Evolutionary conservation across 2,888 invertebrate genomes (phyloP), one percentile per base, ranked within the genome.

Genomic region (Petrophora chlorosata): DNA sequence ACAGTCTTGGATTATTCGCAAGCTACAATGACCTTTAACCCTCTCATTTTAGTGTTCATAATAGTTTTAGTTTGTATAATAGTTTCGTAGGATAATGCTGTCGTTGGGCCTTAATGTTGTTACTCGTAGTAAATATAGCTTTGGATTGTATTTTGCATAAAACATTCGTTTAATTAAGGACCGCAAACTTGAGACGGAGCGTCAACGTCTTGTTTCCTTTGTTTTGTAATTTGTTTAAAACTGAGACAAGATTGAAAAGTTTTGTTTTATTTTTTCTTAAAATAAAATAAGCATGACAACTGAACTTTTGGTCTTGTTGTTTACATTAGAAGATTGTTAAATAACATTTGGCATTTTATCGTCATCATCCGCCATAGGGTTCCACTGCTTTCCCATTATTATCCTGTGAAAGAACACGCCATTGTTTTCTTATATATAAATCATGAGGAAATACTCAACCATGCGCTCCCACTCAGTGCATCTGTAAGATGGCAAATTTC

Each of bases 121-220:
- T 67, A 68, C 62, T 66, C 55, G 42, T 47, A 58, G 61, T 63
- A 63, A 67, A 71, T 63, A 65, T 63, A 55, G 55, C 50, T 57
- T 56, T 46, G 32, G 58, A 58, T 65, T 65, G 56, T 58, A 39
- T 58, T 59, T 50, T 44, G 36, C 43, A 53, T 50, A 10, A 34
- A 51, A 51, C 48, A 50, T 56, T 48, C 43, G 29, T 44, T 47
- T 56, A 39, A 56, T 53, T 50, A 45, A 29, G 30, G 30, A 34
- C 42, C 43, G 28, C 39, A 29, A 48, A 22, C 36, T 41, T 38
- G 28, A 26, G 22, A 29, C 12, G 39, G 34, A 35, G 14, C 35
- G 25, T 43, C 35, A 3, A 12, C 9, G 23, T 16, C 35, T 43
- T 34, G 33, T 44, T 44, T 44, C 34, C 47, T 35, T 35, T 47